Evolutionary conservation across 1,140 invertebrate species (phyloP), one percentile per base, ranked within the genome.

Genomic region (Elymnias hypermnestra): DNA sequence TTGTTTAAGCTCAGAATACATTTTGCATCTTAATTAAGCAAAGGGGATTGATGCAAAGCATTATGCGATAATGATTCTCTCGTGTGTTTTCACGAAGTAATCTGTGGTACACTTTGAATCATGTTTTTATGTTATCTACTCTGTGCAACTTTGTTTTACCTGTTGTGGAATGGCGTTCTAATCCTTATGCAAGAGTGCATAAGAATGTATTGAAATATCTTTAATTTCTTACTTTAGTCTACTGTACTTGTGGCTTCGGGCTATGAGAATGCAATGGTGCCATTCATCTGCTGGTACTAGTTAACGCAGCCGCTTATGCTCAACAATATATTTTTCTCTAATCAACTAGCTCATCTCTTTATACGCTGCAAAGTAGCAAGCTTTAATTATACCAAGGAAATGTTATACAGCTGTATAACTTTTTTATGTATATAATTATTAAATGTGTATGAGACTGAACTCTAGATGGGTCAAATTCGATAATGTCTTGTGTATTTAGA

Each of bases 21-120:
- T 53, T 48, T 54, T 47, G 53, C 42, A 60, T 74, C 60, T 74
- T 74, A 69, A 74, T 74, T 74, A 72, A 66, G 53, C 55, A 29
- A 13, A 33, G 23, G 54, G 50, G 65, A 74, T 74, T 67, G 59
- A 74, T 72, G 63, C 56, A 54, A 63, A 57, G 40, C 44, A 60
- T 43, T 58, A 57, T 57, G 37, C 56, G 54, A 58, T 72, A 74
- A 72, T 67, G 65, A 65, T 63, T 46, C 53, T 35, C 57, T 66
- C 64, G 55, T 67, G 63, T 63, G 65, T 57, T 66, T 61, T 71
- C 63, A 65, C 57, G 57, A 53, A 58, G 48, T 64, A 64, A 71
- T 71, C 70, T 67, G 47, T 29, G 37, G 52, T 41, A 31, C 36
- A 15, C 23, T 53, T 40, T 55, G 53, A 60, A 62, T 60, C 57